Evolutionary conservation across 2,113 vertebrate genomes (phyloP).

Genomic region (Malurus elegans): DNA sequence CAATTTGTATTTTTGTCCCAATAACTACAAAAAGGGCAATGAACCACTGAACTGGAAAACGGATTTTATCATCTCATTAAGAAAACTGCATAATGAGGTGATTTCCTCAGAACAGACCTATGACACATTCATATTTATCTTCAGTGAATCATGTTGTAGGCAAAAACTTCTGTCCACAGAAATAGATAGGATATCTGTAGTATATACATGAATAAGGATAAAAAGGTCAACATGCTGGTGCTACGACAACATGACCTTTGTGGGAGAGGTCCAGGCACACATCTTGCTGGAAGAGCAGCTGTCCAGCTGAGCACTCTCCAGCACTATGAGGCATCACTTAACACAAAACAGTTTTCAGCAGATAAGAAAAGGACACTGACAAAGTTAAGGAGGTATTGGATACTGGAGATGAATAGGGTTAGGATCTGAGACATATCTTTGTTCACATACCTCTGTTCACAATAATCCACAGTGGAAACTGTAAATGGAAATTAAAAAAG

Average conservation of each 20-base stretch:
- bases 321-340: not conserved
- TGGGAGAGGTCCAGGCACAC: not conserved
- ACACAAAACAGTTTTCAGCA: not conserved
- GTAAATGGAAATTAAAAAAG: not conserved
- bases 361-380: not conserved
- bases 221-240: not conserved
- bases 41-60: not conserved
- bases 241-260: not conserved
- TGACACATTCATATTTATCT: constrained; percentile 7
- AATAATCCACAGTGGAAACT: not conserved
- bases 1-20: not conserved
- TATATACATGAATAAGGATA: not conserved
- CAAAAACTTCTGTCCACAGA: not conserved
- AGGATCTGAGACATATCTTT: not conserved
- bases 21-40: not conserved
- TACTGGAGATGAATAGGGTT: not conserved
- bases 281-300: not conserved
- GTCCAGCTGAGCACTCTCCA: not conserved
- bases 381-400: not conserved
- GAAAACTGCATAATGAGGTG: not conserved
- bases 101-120: constrained; percentile 3
- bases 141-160: not conserved
- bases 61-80: not conserved
- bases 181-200: not conserved
- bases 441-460: not conserved